Evolutionary conservation across 1,140 invertebrate genomes (phyloP), one percentile per base, ranked within the genome.

Genomic region (Sitophilus oryzae): DNA sequence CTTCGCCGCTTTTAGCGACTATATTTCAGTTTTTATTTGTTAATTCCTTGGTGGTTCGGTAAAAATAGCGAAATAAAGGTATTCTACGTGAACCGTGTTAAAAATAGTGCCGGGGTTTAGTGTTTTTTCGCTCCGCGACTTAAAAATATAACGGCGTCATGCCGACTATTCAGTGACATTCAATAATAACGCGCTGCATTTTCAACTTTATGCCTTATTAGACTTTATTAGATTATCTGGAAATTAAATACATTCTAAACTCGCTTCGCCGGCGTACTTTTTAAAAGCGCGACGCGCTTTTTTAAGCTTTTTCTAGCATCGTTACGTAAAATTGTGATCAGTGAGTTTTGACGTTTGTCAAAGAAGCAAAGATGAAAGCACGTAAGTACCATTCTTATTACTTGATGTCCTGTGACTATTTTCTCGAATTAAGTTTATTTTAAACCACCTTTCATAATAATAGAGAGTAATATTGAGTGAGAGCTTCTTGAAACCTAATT

Each of bases 251-350:
- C 25, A 10, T 4, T 10, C 8, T 16, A 4, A 11, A 19, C 19
- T 16, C 21, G 21, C 18, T 44, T 44, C 6, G 21, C 22, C 11
- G 1, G 14, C n/a, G 18, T 44, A 16, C 15, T 15, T 25, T 44
- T 52, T n/a, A 15, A 43, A 44, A 16, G 16, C 1, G 21, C 10
- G 9, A 15, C 35, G 20, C 36, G 15, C 14, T 9, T 8, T 42
- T 25, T 51, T 43, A 52, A 38, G 41, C 20, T 47, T 6, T 2
- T 21, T 11, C n/a, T 36, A 43, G 34, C 22, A 19, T 15, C 59
- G 58, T 67, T 67, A 64, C 66, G 64, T 67, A 64, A 67, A 67
- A 47, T 49, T 48, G 46, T 45, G 36, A n/a, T n/a, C n/a, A n/a
- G 18, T 6, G 35, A 42, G 20, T 45, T 59, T 51, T 64, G 56